Evolutionary conservation across 2,113 vertebrate species (phyloP), one percentile per base, ranked within the genome.

Genomic region (Strigops habroptila): DNA sequence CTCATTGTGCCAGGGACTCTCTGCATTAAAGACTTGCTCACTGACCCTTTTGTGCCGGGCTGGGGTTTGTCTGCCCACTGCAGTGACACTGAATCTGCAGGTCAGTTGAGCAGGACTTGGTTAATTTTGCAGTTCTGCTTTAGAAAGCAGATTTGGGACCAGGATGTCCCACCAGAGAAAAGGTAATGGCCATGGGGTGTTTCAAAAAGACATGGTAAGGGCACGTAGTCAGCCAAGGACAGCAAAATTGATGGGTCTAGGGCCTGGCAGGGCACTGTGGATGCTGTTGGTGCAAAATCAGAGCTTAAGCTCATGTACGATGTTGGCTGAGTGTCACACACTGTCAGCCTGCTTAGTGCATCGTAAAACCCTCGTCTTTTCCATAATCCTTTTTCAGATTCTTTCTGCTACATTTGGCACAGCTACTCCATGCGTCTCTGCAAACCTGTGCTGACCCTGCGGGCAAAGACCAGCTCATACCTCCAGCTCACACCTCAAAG

Each of bases 371-470:
- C 6, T 8, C 14, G 33, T 37, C 18, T 21, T 39, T 21, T 14
- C 63, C 60, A 19, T 3, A 25, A 59, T 67, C 13, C 35, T 57
- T 73, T 57, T 4, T 3, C 44, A 9, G 48, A 14, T 67, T 41
- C 51, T 41, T 52, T 41, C 59, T 37, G 53, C 13, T 55, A 0
- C 6, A 1, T 51, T 81, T 70, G 14, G 18, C 33, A 6, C 28
- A 3, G 2, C 63, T 65, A 2, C 14, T n/a, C 27, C 11, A 12
- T 0, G 2, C 1, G 1, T 39, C 39, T 30, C 51, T 27, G 44
- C 63, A 55, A 37, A 31, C 12, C 65, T 0, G 0, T 7, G 39
- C 49, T 4, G 4, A 35, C 18, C 19, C 43, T 1, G 1, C 0
- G 9, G 69, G 35, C 1, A 4, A n/a, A 48, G 55, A 59, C 3